Base-by-base conservation (phyloP, 2,113 vertebrate genomes). In the Sebastes fasciatus region DNA sequence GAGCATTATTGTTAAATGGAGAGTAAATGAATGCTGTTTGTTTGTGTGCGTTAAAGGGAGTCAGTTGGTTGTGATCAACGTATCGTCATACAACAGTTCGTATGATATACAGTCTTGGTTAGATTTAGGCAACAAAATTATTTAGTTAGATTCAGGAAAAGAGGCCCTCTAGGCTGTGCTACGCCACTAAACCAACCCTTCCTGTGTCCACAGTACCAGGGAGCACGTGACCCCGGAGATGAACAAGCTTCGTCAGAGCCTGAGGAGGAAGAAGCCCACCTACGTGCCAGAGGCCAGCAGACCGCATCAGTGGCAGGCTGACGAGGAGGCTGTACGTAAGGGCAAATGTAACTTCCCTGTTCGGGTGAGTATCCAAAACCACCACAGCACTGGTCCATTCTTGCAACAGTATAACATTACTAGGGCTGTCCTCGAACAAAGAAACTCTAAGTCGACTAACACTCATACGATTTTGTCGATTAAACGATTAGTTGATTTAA, bases 171-270 rank as follows among this genome's bases (percentile, higher is more conserved):
- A 9, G 2, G 2, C n/a, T 58, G 3, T 9, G 5, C 43, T 42
- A 3, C 5, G 1, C 11, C 9, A n/a, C 51, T 63, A 23, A 86
- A 21, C 67, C 52, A 17, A 0, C 42, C 17, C 4, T 83, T 4
- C 68, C 17, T 87, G 8, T 83, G 51, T 87, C 62, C 40, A 23
- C 93, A 95, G 95, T 71, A 93, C 80, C 88, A 91, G 92, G 92
- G 95, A 94, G 90, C 93, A 95, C 92, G 95, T 96, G 84, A 97
- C 96, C 85, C 94, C 95, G 93, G 96, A 97, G 80, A 98, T 98
- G 97, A 98, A 98, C 95, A 98, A 98, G 94, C 95, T 98, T 94
- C 95, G 97, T 60, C 97, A 98, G 95, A 98, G 97, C 84, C 95
- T 98, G 90, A 93, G 97, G 88, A 96, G 97, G 87, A 97, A 97